Evolutionary conservation across 2,113 vertebrate species (phyloP).

Genomic region (Notothenia coriiceps): DNA sequence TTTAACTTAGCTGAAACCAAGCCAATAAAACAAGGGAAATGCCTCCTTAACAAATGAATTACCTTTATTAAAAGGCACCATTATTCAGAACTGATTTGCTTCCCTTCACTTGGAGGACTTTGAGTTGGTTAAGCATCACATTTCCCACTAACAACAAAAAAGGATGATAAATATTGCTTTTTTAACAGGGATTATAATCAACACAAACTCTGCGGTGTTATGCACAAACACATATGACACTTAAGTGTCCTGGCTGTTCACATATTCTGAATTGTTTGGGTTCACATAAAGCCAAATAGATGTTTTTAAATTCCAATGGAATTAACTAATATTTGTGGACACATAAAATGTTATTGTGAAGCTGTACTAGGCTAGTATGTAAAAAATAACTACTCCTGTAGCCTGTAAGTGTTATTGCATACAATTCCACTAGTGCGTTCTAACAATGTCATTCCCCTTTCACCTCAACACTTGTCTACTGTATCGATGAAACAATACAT

Average conservation of each 20-base stretch:
- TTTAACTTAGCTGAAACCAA: slow-evolving; percentile 47
- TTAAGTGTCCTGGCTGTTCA: background rate
- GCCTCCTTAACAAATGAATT: slow-evolving; percentile 58
- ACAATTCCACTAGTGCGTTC: too few species aligned
- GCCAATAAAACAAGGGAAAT: slow-evolving; percentile 45
- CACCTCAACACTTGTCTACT: too few species aligned
- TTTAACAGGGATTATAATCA: slow-evolving; percentile 21
- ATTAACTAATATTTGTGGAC: background rate
- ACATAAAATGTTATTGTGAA: background rate
- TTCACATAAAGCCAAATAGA: background rate
- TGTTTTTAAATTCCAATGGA: background rate
- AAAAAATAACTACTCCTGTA: too few species aligned
- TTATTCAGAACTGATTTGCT: slow-evolving; percentile 31
- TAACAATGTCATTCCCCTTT: too few species aligned
- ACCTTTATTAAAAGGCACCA: slow-evolving; percentile 46
- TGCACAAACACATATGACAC: background rate
- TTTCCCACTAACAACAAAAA: slow-evolving; percentile 28
- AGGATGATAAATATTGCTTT: slow-evolving; percentile 11
- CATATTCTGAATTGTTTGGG: background rate
- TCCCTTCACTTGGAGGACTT: slow-evolving; percentile 17
- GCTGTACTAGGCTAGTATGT: background rate
- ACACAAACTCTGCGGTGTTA: background rate
- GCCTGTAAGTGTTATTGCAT: too few species aligned
- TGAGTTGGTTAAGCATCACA: slow-evolving; percentile 35
- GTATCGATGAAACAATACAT: too few species aligned